Base-by-base conservation (phyloP, 2,797 vertebrate genomes). In the Eulemur albifrons region DNA sequence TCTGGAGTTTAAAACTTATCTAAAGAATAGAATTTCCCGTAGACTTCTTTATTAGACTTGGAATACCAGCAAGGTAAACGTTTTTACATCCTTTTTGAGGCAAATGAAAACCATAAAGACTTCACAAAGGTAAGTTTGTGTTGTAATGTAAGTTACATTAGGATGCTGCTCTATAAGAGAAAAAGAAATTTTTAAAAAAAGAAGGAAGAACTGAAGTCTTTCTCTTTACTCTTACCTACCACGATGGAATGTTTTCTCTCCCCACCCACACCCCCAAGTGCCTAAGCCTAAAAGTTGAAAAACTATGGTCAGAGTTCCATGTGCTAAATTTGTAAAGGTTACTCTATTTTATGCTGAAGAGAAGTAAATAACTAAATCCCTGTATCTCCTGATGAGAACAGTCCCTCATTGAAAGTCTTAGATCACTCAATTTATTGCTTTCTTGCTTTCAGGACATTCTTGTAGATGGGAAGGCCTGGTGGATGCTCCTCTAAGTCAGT, bases 1-100 rank as follows among this genome's bases (percentile, higher is more conserved):
- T 84, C 61, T 93, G 80, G 88, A 93, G 85, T 96, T 95, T 91
- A 93, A 92, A 94, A 82, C 63, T 90, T 59, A 80, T 61, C 57
- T 93, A 70, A 82, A 97, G 83, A 93, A 96, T 23, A 82, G 43
- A 77, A 43, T 91, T 75, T 81, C 40, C 70, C 63, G 15, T 52
- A 43, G 20, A 27, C 9, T 54, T 87, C 80, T 80, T 90, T 92
- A 84, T 73, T 80, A 95, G 80, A 87, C 14, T 59, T 77, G 67
- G 59, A 84, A 67, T 40, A 79, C 90, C 83, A 54, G 50, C 59
- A 30, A 93, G 67, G 75, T 57, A 77, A n/a, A 52, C 2, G 9
- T 77, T 76, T 76, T 96, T 95, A 85, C 5, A 63, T 69, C 75
- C 18, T 95, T 95, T 75, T 73, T 5, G 3, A 84, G 48, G 52